These are phyloP conservation scores for Sphaeramia orbicularis DNA, from an alignment of 2,797 vertebrate genomes.

Conservation along the genomic window DNA sequence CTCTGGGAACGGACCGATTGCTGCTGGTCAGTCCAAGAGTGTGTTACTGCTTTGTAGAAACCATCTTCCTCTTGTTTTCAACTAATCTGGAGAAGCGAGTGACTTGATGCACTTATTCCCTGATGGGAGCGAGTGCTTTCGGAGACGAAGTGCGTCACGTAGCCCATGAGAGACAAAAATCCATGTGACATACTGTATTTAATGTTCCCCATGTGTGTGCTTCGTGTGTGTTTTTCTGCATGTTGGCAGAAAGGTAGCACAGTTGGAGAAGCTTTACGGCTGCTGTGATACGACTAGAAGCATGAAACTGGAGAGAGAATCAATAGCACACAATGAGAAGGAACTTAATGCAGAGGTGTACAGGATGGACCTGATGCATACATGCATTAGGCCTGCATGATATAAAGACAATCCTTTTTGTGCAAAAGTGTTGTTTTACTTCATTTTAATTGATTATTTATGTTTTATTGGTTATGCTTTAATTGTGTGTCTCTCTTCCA, in stretches of 20 bases:
- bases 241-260: not conserved
- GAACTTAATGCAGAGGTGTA: constrained; percentile 19
- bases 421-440: no score
- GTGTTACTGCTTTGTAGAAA: constrained; percentile 32
- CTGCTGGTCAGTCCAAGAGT: constrained; percentile 35
- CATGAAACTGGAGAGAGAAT: constrained; percentile 48
- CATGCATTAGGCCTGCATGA: not conserved
- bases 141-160: constrained; percentile 8
- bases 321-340: constrained; percentile 31
- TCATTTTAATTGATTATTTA: no score
- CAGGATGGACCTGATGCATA: not conserved
- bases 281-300: not conserved
- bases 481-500: no score
- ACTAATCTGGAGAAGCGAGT: constrained; percentile 32
- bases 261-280: not conserved
- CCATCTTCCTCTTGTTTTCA: constrained; percentile 34
- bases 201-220: not conserved
- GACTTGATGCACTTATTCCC: constrained; percentile 44
- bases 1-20: constrained; percentile 27
- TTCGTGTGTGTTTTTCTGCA: constrained; percentile 1
- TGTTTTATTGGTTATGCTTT: no score
- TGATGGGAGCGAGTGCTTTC: constrained; percentile 16
- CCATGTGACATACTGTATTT: no score
- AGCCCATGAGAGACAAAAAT: constrained; percentile 2
- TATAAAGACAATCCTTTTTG: no score